phyloP scores from a whole-genome alignment of 2,888 invertebrate genomes.

The Muscina levida region DNA sequence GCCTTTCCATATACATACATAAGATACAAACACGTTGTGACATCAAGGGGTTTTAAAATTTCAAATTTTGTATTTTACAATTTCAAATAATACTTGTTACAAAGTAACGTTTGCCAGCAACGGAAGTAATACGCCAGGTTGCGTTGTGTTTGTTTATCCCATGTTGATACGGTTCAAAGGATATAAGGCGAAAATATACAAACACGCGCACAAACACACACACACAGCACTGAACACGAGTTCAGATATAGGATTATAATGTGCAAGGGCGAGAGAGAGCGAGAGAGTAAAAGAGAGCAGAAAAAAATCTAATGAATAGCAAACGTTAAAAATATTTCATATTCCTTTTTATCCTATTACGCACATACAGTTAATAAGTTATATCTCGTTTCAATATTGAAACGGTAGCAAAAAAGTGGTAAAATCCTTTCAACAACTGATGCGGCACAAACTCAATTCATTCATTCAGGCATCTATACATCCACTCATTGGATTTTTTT shows the following conservation, averaged over 20 bases:
- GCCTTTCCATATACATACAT: constrained; percentile 59
- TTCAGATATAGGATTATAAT: constrained; percentile 17
- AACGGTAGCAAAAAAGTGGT: constrained; percentile 65
- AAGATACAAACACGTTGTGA: constrained; percentile 50
- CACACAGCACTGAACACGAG: constrained; percentile 21
- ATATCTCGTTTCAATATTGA: constrained; percentile 35
- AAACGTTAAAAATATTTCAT: constrained; percentile 49
- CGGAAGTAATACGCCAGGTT: constrained; percentile 43
- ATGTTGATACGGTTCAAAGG: constrained; percentile 78
- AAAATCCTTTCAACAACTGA: constrained; percentile 70
- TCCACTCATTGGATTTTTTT: constrained; percentile 33
- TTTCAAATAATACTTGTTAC: constrained; percentile 48
- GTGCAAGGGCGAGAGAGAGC: neutral
- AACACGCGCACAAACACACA: constrained; percentile 28
- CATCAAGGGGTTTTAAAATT: constrained; percentile 55
- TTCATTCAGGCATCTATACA: constrained; percentile 38
- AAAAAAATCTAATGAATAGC: constrained; percentile 56
- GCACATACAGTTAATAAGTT: constrained; percentile 51
- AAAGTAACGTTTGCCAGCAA: constrained; percentile 40
- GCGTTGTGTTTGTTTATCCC: constrained; percentile 79
- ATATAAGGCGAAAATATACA: too few species aligned
- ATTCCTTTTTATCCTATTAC: too few species aligned
- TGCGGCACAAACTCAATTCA: constrained; percentile 63
- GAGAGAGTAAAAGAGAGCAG: too few species aligned
- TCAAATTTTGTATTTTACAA: constrained; percentile 35